Evolutionary conservation across 2,113 vertebrate species (phyloP).

Genomic region (Mystacornis crossleyi): DNA sequence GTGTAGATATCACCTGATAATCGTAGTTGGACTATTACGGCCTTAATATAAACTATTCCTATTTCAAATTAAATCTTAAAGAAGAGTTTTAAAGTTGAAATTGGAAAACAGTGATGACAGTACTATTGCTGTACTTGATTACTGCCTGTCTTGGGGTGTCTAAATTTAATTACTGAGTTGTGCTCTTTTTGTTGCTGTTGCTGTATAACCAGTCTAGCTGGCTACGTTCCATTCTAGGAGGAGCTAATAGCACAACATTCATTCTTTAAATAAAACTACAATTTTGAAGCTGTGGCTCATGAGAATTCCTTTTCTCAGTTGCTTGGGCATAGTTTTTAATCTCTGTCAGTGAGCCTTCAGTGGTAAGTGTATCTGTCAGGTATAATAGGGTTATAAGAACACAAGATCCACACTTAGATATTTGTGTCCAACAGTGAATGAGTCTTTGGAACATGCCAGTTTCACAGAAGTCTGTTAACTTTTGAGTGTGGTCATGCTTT

Average conservation of each 20-base stretch:
- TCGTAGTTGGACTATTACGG: background rate
- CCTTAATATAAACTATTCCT: background rate
- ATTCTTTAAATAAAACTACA: background rate
- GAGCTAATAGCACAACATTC: background rate
- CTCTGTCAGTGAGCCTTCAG: background rate
- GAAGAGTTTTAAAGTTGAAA: background rate
- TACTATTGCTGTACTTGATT: background rate
- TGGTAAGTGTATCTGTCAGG: background rate
- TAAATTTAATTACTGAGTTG: background rate
- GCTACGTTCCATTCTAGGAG: background rate
- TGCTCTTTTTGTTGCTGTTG: background rate
- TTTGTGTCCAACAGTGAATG: background rate
- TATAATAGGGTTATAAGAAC: background rate
- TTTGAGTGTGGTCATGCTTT: background rate
- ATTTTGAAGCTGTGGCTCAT: background rate
- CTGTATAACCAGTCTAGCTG: constrained; percentile 12
- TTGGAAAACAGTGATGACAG: background rate
- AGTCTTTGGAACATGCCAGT: background rate
- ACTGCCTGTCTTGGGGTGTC: background rate
- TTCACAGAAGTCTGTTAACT: background rate
- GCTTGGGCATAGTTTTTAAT: background rate
- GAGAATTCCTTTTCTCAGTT: background rate
- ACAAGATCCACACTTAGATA: accelerated
- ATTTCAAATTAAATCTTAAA: background rate
- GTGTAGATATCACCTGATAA: background rate